Conservation (phyloP, 2,797 vertebrate species). For the Leptoclinus maculatus region DNA sequence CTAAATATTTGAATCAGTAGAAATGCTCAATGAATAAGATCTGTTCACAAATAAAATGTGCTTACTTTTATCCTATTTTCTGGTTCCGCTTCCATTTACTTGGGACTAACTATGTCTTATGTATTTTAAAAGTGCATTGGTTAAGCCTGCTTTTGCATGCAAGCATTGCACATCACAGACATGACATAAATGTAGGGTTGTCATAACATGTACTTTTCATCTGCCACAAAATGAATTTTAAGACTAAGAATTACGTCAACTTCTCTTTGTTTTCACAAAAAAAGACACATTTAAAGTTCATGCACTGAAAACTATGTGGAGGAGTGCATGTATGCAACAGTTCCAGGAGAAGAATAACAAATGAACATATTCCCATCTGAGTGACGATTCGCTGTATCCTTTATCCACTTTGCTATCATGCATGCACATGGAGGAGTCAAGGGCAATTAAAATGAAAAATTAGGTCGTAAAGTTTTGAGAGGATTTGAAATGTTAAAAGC, state of each 20-base stretch:
- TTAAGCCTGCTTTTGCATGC: slow-evolving; percentile 5
- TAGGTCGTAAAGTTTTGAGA: slow-evolving; percentile 61
- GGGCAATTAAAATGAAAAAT: slow-evolving; percentile 77
- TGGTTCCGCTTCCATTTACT: slow-evolving; percentile 21
- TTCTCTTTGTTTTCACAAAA: slow-evolving; percentile 32
- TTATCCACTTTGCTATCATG: slow-evolving; percentile 54
- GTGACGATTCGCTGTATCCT: slow-evolving; percentile 16
- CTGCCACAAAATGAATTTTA: slow-evolving; percentile 6
- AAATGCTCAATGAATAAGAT: slow-evolving; percentile 34
- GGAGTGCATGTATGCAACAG: slow-evolving; percentile 48
- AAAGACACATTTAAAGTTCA: slow-evolving; percentile 40
- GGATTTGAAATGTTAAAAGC: slow-evolving; percentile 70
- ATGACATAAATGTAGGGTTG: slow-evolving; percentile 1
- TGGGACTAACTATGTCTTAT: background rate
- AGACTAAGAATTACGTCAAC: slow-evolving; percentile 13
- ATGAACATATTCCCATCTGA: slow-evolving; percentile 45
- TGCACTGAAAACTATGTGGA: slow-evolving; percentile 59
- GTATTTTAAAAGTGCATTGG: slow-evolving; percentile 1
- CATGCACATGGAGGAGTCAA: slow-evolving; percentile 36
- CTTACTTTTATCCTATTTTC: slow-evolving; percentile 34
- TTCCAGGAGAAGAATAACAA: slow-evolving; percentile 58
- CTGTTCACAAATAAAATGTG: slow-evolving; percentile 26
- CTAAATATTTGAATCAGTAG: slow-evolving; percentile 45
- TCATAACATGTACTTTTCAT: slow-evolving; percentile 5
- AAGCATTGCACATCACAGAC: slow-evolving; percentile 18